A percentile compares a stretch with the other conserved stretches of the same genome.
phyloP scores from a whole-genome alignment of 2,888 invertebrate species.

The Orthonychiurus folsomi region DNA sequence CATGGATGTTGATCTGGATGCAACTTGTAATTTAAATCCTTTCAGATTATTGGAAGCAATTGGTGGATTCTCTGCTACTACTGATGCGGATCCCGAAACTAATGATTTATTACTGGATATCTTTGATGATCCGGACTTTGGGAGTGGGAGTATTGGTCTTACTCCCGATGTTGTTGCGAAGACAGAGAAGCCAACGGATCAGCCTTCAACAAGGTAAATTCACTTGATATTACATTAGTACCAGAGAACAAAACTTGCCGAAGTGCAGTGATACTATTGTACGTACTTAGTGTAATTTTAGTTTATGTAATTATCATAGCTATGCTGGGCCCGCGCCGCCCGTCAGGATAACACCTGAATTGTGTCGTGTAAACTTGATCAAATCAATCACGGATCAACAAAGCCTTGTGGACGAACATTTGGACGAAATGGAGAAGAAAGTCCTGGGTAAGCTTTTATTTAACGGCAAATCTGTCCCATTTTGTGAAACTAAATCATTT shows the following conservation, averaged over 20 bases:
- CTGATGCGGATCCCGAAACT: background rate
- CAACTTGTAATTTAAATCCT: background rate
- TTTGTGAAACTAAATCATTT: too few species aligned
- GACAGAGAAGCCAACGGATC: background rate
- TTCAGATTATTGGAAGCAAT: background rate
- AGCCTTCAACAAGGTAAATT: too few species aligned
- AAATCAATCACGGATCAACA: constrained; percentile 70
- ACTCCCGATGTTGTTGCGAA: background rate
- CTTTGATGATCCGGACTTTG: constrained; percentile 3
- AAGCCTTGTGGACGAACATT: constrained; percentile 58
- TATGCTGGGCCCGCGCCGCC: background rate
- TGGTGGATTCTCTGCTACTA: background rate
- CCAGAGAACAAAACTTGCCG: too few species aligned
- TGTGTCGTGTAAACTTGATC: constrained; percentile 65
- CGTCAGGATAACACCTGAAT: constrained; percentile 46
- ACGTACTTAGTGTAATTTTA: background rate
- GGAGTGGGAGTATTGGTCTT: background rate
- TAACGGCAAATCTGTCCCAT: too few species aligned
- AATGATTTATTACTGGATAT: constrained; percentile 2
- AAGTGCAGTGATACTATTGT: background rate
- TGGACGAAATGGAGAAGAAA: constrained; percentile 66
- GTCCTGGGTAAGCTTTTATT: constrained; percentile 56
- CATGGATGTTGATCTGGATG: background rate
- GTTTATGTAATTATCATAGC: background rate
- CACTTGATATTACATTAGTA: too few species aligned